Evolutionary conservation across 2,888 invertebrate species (phyloP).

Genomic region (Melieria crassipennis): DNA sequence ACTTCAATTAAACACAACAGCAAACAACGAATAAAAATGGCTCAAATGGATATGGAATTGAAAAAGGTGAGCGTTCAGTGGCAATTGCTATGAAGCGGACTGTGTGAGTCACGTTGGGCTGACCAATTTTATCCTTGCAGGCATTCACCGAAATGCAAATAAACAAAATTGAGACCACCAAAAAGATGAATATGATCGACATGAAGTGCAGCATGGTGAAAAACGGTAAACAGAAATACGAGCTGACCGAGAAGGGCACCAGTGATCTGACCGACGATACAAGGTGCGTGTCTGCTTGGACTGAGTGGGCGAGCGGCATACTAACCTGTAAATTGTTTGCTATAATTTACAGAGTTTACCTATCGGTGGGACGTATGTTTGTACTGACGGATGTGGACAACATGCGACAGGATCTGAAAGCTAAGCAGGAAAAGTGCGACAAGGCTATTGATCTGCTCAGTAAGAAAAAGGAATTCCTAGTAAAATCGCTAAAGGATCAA

Average conservation of each 20-base stretch:
- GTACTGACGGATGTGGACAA: slow-evolving; percentile 73
- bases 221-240: slow-evolving; percentile 75
- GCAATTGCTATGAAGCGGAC: background rate
- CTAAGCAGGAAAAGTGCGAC: slow-evolving; percentile 70
- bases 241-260: slow-evolving; percentile 72
- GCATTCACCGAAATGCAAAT: slow-evolving; percentile 83
- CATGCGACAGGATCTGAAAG: slow-evolving; percentile 72
- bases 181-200: slow-evolving; percentile 80
- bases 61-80: slow-evolving; percentile 55
- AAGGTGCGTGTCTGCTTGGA: slow-evolving; percentile 49
- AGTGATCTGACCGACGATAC: slow-evolving; percentile 60
- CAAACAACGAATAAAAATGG: slow-evolving; percentile 52
- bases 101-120: background rate
- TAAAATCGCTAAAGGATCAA: slow-evolving; percentile 80
- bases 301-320: background rate
- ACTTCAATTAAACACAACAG: background rate
- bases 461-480: slow-evolving; percentile 78
- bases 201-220: slow-evolving; percentile 77
- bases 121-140: slow-evolving; percentile 57
- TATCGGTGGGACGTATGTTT: slow-evolving; percentile 84
- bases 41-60: slow-evolving; percentile 64
- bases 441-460: slow-evolving; percentile 77
- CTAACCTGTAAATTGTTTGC: background rate
- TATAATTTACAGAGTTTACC: slow-evolving; percentile 53
- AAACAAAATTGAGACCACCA: slow-evolving; percentile 80